Evolutionary conservation across 2,797 vertebrate species (phyloP), one percentile per base, ranked within the genome.

Genomic region (Esox masquinongy): DNA sequence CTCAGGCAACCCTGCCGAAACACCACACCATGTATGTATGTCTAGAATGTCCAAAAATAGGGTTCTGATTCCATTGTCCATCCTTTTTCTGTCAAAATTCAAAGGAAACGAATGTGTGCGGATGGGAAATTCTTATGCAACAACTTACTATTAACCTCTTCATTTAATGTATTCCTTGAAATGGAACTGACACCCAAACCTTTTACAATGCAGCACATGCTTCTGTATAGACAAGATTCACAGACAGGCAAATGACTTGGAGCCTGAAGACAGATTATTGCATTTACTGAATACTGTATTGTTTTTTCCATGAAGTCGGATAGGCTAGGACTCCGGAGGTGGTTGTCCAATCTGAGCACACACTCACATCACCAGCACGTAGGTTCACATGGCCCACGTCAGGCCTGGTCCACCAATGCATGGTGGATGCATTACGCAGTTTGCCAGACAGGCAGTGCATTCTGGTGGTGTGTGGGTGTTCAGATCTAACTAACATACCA

Each of bases 311-410:
- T 80, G 12, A 87, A 94, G 94, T 74, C 83, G 80, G 80, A 88
- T 74, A 84, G 79, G 74, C 47, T 68, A 69, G 85, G 47, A 67
- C 88, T 86, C 77, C 90, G 77, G 88, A 92, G 93, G 88, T 93
- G 91, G 76, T 88, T 92, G 80, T 94, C 93, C 81, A 82, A 86
- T 85, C 84, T 77, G 29, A 92, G 88, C 86, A 69, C 90, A 82
- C 85, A 81, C 71, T 83, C 88, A 56, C 82, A 83, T 16, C 83
- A 78, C 64, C 75, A 71, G 29, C 88, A 91, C 24, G 92, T 93
- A 92, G 81, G 91, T 92, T 76, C 74, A 77, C n/a, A 22, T 1
- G 53, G n/a, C n/a, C 53, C 53, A 56, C 53, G n/a, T 56, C 53
- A 56, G 53, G 22, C 56, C 56, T 12, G 56, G 24, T 61, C 22